phyloP scores from a whole-genome alignment of 2,797 vertebrate genomes.

The Neosilurus mollespiculum region DNA sequence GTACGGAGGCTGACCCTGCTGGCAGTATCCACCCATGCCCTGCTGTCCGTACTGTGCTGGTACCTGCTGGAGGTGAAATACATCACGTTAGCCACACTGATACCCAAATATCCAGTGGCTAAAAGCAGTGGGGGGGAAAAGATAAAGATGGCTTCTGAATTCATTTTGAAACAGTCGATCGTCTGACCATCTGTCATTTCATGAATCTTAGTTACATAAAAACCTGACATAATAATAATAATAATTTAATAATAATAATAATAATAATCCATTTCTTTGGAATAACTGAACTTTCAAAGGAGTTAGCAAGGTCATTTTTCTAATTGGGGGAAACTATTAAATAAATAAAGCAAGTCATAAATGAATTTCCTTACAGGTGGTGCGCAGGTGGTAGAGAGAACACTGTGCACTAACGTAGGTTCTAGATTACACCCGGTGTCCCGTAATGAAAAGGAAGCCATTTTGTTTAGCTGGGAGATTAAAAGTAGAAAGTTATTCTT shows the following conservation, averaged over 20 bases:
- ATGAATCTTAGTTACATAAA: neutral
- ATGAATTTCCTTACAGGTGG: no score
- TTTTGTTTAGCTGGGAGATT: neutral
- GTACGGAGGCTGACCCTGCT: slow-evolving; percentile 86
- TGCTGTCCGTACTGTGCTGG: slow-evolving; percentile 86
- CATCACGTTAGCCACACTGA: neutral
- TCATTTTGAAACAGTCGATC: neutral
- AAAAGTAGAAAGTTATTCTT: neutral
- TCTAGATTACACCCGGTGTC: neutral
- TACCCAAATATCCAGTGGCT: neutral
- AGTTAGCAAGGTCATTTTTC: neutral
- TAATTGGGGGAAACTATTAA: neutral
- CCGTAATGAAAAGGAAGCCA: neutral
- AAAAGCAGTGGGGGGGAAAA: no score
- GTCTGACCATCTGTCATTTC: neutral
- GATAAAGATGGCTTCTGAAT: no score
- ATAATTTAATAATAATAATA: neutral
- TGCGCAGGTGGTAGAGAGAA: neutral
- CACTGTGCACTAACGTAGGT: neutral
- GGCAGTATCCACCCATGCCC: slow-evolving; percentile 83
- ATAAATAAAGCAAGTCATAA: no score
- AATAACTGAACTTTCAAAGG: neutral
- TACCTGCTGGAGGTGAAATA: slow-evolving; percentile 75
- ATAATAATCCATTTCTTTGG: no score
- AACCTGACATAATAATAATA: neutral